Conservation (phyloP, 2,888 invertebrate species). For the Agrotis clavis region DNA sequence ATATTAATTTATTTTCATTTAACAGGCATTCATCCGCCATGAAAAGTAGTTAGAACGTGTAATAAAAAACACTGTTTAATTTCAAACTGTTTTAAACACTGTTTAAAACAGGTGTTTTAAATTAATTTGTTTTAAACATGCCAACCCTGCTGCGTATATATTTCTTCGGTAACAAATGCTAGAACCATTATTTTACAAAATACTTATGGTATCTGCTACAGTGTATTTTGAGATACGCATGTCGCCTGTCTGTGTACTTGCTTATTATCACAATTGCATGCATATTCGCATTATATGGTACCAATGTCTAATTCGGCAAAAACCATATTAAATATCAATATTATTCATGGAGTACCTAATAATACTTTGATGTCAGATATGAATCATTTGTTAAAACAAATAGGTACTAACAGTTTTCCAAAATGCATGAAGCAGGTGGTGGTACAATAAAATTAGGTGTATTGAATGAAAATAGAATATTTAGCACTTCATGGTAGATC, state of each 20-base stretch:
- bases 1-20: no score
- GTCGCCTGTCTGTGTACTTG: slow-evolving; percentile 25
- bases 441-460: not conserved
- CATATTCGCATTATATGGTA: slow-evolving; percentile 15
- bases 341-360: not conserved
- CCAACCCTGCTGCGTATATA: not conserved
- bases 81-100: no score
- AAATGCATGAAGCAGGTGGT: slow-evolving; percentile 21
- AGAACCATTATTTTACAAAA: not conserved
- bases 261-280: slow-evolving; percentile 36
- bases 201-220: not conserved
- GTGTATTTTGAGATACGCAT: slow-evolving; percentile 26
- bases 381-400: not conserved
- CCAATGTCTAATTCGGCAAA: slow-evolving; percentile 15
- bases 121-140: no score
- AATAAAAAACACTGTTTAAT: no score
- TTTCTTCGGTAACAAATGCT: not conserved
- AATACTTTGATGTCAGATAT: slow-evolving; percentile 11
- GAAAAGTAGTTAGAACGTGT: no score
- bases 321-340: not conserved
- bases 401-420: not conserved
- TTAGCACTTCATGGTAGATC: slow-evolving; percentile 15
- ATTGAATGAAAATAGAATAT: slow-evolving; percentile 12
- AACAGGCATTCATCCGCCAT: no score
- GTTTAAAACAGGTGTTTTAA: no score